Conservation (phyloP, 2,888 invertebrate genomes). For the Drosophila melanosoma region DNA sequence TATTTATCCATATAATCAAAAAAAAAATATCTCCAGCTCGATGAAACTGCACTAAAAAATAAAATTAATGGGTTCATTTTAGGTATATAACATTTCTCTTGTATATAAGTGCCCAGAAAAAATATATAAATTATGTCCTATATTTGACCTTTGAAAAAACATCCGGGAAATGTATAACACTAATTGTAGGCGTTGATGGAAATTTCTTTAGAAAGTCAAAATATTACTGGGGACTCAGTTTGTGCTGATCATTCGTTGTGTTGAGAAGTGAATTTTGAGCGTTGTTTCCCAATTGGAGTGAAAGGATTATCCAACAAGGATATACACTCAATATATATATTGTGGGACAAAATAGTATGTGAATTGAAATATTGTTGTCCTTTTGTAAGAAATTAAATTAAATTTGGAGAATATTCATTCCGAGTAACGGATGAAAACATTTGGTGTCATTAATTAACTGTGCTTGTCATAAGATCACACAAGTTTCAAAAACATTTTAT, state of each 20-base stretch:
- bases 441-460: constrained; percentile 69
- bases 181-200: constrained; percentile 73
- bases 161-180: constrained; percentile 69
- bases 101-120: constrained; percentile 27
- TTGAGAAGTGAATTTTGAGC: constrained; percentile 60
- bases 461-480: constrained; percentile 47
- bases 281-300: constrained; percentile 9
- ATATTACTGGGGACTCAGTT: constrained; percentile 62
- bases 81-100: constrained; percentile 8
- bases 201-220: constrained; percentile 65
- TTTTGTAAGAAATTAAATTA: constrained; percentile 17
- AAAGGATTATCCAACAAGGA: constrained; percentile 55
- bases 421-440: constrained; percentile 62
- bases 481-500: constrained; percentile 38
- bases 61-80: constrained; percentile 34
- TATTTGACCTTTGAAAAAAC: constrained; percentile 71
- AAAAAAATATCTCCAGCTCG: constrained; percentile 37
- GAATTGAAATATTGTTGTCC: constrained; percentile 15
- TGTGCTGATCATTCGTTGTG: constrained; percentile 62
- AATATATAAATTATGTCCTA: constrained; percentile 61
- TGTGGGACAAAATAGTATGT: constrained; percentile 29
- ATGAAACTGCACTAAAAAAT: constrained; percentile 27
- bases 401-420: constrained; percentile 29
- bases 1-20: constrained; percentile 35
- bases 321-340: constrained; percentile 20